Evolutionary conservation across 2,797 vertebrate genomes (phyloP), one percentile per base, ranked within the genome.

Genomic region (Clangula hyemalis): DNA sequence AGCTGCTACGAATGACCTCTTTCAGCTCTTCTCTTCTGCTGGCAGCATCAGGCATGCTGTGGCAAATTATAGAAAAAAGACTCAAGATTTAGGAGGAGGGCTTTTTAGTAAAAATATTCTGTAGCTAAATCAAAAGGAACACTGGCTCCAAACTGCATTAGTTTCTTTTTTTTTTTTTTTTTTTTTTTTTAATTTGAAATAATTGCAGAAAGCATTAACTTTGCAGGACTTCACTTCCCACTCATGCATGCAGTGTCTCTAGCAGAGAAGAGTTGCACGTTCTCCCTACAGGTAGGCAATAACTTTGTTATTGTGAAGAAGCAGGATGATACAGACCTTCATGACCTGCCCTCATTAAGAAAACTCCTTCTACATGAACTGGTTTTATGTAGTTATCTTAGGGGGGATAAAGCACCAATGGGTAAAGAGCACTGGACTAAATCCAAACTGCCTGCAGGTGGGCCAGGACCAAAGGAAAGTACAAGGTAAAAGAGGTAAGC

Each of bases 101-200:
- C 0, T 11, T 66, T 83, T 64, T 66, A 75, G 41, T 34, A 47
- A 13, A 68, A 64, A 53, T 79, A 93, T 51, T 75, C 27, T 70
- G 19, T 39, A 74, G 78, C 70, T 82, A 78, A 87, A 86, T 70
- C 6, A 8, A 85, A 90, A 73, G 53, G 5, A 92, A 51, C 21
- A 74, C 58, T 51, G 27, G 20, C 14, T 21, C 8, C 60, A 30
- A 53, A 43, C 22, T 78, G 81, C 0, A 90, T 90, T 28, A 78
- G 56, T 81, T 92, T 82, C 18, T 78, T 86, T 92, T 69, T 92
- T 69, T 12, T 78, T 86, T 92, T 69, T 92, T 69, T 12, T 81
- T 92, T 82, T 15, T 78, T 86, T 92, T 69, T 92, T 69, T 12
- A 88, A 85, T 56, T 27, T 76, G 25, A 68, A 51, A 22, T 86